Conservation (phyloP, 2,797 vertebrate species). For the Danio choprae region DNA sequence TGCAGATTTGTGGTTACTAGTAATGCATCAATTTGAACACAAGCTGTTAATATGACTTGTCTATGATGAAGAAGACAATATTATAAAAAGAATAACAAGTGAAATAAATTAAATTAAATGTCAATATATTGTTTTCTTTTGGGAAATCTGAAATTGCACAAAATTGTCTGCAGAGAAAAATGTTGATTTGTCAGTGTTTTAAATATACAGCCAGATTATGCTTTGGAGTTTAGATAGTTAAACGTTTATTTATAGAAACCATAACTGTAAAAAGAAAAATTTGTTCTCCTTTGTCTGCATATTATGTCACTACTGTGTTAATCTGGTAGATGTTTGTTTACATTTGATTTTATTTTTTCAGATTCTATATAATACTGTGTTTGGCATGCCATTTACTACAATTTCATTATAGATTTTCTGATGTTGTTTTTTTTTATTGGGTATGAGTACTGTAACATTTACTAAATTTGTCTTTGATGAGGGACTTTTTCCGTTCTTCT, state of each 20-base stretch:
- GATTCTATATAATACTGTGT: neutral
- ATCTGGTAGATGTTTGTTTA: constrained; percentile 16
- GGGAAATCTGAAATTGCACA: constrained; percentile 7
- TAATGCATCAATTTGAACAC: constrained; percentile 1
- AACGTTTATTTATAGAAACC: neutral
- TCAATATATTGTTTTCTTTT: neutral
- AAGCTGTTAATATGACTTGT: neutral
- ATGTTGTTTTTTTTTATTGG: neutral
- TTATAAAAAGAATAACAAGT: neutral
- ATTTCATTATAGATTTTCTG: neutral
- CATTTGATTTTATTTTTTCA: neutral
- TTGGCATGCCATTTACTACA: neutral
- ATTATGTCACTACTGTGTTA: constrained; percentile 4
- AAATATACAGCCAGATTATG: neutral
- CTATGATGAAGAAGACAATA: constrained; percentile 15
- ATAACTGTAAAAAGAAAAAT: neutral
- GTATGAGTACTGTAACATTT: neutral
- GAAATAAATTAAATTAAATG: constrained; percentile 8
- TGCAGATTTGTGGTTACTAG: neutral
- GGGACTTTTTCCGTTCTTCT: neutral
- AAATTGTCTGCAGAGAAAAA: constrained; percentile 13
- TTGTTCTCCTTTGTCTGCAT: neutral
- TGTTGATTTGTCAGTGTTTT: constrained; percentile 10
- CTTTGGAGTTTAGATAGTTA: neutral
- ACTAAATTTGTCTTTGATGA: neutral